A percentile compares a stretch with the other conserved stretches of the same genome.
phyloP scores from a whole-genome alignment of 2,797 vertebrate species.

The Acanthornis magna region DNA sequence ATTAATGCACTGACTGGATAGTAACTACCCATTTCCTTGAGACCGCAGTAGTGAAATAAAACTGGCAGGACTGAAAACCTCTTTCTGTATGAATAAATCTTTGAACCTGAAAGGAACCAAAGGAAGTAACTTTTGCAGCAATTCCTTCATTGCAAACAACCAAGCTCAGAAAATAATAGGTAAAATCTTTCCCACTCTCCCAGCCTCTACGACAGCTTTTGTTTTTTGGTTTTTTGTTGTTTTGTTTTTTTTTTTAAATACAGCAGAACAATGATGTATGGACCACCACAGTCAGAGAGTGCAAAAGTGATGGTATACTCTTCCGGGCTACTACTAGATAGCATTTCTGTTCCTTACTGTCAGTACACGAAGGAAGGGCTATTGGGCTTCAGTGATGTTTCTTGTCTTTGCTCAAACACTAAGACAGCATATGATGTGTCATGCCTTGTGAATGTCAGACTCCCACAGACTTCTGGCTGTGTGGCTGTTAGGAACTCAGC shows the following conservation, averaged over 20 bases:
- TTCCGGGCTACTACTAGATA: not conserved
- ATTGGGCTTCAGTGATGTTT: not conserved
- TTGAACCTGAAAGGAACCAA: not conserved
- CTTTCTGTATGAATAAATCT: not conserved
- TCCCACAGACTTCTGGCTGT: slow-evolving; percentile 34
- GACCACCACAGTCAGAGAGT: not conserved
- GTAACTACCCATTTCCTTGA: not conserved
- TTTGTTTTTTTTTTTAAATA: not conserved
- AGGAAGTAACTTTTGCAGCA: not conserved
- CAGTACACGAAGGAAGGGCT: not conserved
- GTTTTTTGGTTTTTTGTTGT: too few relatives aligned
- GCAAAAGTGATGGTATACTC: not conserved
- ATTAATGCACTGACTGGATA: not conserved
- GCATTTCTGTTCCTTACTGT: not conserved
- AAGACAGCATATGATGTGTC: not conserved
- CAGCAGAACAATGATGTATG: not conserved
- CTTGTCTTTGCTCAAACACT: not conserved
- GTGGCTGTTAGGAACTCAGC: slow-evolving; percentile 19
- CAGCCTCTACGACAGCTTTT: not conserved
- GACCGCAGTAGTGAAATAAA: not conserved
- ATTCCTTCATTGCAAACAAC: not conserved
- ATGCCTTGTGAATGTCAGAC: slow-evolving; percentile 29
- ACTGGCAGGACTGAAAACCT: not conserved
- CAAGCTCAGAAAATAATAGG: not conserved
- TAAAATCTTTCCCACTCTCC: not conserved